Percentiles rank a stretch among this genome's conserved stretches.
Conservation (phyloP, 2,113 vertebrate genomes). For the Zeus faber region DNA sequence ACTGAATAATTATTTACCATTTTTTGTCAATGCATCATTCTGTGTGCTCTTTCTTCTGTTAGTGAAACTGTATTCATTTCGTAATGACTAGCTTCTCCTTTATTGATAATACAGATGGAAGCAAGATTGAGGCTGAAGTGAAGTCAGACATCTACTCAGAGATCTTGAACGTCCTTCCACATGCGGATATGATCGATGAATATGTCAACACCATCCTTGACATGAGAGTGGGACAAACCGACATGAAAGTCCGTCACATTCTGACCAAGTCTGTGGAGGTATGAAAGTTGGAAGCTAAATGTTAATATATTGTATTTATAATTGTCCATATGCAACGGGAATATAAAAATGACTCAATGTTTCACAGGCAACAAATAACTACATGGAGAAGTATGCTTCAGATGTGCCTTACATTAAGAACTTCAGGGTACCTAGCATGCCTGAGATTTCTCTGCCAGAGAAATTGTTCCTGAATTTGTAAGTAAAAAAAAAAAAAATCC, state of each 20-base stretch:
- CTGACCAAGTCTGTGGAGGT: constrained; percentile 80
- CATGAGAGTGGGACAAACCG: constrained; percentile 76
- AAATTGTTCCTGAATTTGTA: constrained; percentile 87
- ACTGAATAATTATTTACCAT: background rate
- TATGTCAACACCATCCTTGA: constrained; percentile 75
- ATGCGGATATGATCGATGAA: constrained; percentile 53
- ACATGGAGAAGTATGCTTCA: constrained; percentile 76
- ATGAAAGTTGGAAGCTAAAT: constrained; percentile 51
- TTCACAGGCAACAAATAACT: constrained; percentile 78
- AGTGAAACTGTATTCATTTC: too few relatives aligned
- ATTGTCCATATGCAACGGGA: background rate
- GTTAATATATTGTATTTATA: background rate
- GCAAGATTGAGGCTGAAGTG: constrained; percentile 81
- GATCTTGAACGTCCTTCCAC: constrained; percentile 61
- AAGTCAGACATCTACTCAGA: constrained; percentile 75
- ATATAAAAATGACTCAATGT: background rate
- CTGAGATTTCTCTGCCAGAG: constrained; percentile 79
- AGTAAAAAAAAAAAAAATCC: constrained; percentile 17
- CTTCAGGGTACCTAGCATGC: constrained; percentile 77
- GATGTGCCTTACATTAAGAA: constrained; percentile 77
- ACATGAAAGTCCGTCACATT: constrained; percentile 83
- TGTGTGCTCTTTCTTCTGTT: background rate
- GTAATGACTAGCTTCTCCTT: too few relatives aligned
- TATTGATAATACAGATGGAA: constrained; percentile 73
- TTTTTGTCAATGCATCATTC: too few relatives aligned